Base-by-base conservation (phyloP, 2,888 invertebrate genomes). In the Leptinotarsa juncta region DNA sequence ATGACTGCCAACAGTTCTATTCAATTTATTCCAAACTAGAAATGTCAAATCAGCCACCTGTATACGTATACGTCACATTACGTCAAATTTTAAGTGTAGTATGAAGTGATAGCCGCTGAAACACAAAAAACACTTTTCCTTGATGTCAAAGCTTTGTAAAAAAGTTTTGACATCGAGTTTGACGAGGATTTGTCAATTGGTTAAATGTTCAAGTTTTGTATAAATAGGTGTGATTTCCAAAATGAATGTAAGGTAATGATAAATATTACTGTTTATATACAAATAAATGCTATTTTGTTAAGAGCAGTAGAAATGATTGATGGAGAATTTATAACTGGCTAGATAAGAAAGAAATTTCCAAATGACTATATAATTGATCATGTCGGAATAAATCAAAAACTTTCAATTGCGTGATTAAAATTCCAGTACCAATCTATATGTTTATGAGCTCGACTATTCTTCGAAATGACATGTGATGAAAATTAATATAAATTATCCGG, bases 371-470 rank as follows among this genome's bases (percentile, higher is more conserved):
- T 55, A 53, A 68, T 68, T 48, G 50, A 67, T 67, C 49, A 49
- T 7, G 49, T 55, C 42, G 42, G 53, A 53, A 55, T 68, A 23
- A 68, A 68, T 68, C 68, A 68, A 68, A 68, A n/a, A 55, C 42
- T 18, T 12, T 18, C 32, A 68, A 42, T 55, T n/a, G 53, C n/a
- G 18, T 18, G 32, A n/a, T 55, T 53, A 32, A 53, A 68, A 68
- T 55, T 68, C 68, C 48, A 68, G 55, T 42, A 18, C 53, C 55
- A 68, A 68, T 68, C 55, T 23, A 23, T 20, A 20, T 57, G 23
- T 15, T 51, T n/a, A n/a, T 14, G 23, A 15, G 57, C 53, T 18
- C 20, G 57, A 57, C 23, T 57, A 57, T 23, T 57, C 20, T 57
- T 57, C 23, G 14, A 1, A 23, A 20, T 15, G 26, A 57, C 20